phyloP scores from a whole-genome alignment of 1,140 invertebrate species.

The Vanessa tameamea region DNA sequence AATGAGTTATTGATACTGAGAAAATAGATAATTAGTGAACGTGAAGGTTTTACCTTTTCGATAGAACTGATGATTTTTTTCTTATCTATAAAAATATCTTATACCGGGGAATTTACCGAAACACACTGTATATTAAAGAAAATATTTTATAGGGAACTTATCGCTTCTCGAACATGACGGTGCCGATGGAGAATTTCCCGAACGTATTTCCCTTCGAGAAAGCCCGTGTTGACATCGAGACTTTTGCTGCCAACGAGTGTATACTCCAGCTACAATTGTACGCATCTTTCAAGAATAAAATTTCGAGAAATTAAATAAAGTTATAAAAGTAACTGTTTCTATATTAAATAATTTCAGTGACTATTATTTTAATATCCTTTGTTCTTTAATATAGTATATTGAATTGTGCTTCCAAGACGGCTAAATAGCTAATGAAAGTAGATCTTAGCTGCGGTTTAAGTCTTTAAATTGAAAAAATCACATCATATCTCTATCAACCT shows the following conservation, averaged over 20 bases:
- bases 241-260: slow-evolving; percentile 11
- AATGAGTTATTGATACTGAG: no score
- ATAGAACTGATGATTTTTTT: no score
- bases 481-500: no score
- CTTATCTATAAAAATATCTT: no score
- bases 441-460: no score
- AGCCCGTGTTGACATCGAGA: slow-evolving; percentile 29
- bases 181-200: slow-evolving; percentile 40
- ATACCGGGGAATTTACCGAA: neutral
- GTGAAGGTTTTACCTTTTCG: no score
- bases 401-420: no score
- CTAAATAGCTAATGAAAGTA: no score
- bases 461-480: no score
- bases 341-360: neutral
- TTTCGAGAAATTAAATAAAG: slow-evolving; percentile 8
- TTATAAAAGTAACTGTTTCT: neutral
- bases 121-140: neutral
- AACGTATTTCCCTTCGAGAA: slow-evolving; percentile 50
- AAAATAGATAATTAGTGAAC: no score
- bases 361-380: no score
- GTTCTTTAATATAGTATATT: no score
- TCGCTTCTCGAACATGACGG: slow-evolving; percentile 41
- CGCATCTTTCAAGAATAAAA: slow-evolving; percentile 23
- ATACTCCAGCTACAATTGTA: slow-evolving; percentile 27
- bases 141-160: slow-evolving; percentile 39